Percentiles rank a stretch among this genome's conserved stretches.
Conservation (phyloP, 2,888 invertebrate genomes). For the Tetramorium bicarinatum region DNA sequence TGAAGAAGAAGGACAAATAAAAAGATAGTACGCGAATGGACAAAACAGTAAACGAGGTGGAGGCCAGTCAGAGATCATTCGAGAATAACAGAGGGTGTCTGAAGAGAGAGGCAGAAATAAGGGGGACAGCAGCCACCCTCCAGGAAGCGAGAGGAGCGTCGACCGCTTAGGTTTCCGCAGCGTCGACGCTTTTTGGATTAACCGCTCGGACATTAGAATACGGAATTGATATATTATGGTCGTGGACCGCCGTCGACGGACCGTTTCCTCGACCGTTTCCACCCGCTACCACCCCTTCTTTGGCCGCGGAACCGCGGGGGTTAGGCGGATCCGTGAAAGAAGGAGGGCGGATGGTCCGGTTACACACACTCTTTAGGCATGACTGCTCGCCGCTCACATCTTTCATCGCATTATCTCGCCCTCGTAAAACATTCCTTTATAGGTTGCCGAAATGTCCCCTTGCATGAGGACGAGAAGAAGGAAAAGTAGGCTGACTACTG, state of each 20-base stretch:
- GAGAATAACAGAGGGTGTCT: constrained; percentile 47
- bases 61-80: constrained; percentile 47
- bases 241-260: constrained; percentile 63
- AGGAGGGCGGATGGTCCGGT: constrained; percentile 79
- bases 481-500: constrained; percentile 31
- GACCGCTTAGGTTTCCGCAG: constrained; percentile 83
- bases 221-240: constrained; percentile 86
- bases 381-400: constrained; percentile 84
- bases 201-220: constrained; percentile 86
- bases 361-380: constrained; percentile 84
- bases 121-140: constrained; percentile 60
- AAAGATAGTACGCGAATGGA: constrained; percentile 23
- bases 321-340: constrained; percentile 74
- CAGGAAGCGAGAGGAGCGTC: constrained; percentile 70
- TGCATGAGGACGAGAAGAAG: neutral
- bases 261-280: constrained; percentile 59
- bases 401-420: constrained; percentile 85
- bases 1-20: constrained; percentile 33
- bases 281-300: constrained; percentile 55
- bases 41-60: constrained; percentile 28
- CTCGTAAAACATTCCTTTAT: constrained; percentile 85
- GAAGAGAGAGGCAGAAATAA: constrained; percentile 39
- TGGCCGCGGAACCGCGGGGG: constrained; percentile 72
- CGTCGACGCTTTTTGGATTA: constrained; percentile 86
- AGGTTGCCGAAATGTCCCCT: constrained; percentile 75